Conservation (phyloP, 2,797 vertebrate genomes). For the Coccyzus lansbergi region DNA sequence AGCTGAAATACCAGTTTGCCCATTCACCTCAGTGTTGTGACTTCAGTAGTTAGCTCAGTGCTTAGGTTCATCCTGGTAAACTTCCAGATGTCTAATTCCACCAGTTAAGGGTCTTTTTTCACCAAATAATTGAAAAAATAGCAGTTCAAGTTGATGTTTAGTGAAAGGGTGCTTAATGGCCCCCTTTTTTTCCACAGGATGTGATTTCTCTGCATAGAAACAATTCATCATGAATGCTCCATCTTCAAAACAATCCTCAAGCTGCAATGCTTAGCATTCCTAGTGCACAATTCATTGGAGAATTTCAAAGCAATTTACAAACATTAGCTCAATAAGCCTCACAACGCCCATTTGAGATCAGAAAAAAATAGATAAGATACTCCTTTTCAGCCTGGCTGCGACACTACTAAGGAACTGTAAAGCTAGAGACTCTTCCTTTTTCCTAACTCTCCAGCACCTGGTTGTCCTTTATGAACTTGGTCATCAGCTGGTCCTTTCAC, state of each 20-base stretch:
- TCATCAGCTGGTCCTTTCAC: neutral
- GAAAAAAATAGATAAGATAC: neutral
- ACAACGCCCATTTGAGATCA: slow-evolving; percentile 39
- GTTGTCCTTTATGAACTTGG: neutral
- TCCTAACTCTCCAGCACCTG: neutral
- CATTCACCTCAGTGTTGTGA: neutral
- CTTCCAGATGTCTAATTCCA: slow-evolving; percentile 1
- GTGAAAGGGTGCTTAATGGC: slow-evolving; percentile 38
- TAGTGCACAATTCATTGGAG: slow-evolving; percentile 49
- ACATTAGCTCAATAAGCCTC: slow-evolving; percentile 60
- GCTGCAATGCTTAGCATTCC: slow-evolving; percentile 56
- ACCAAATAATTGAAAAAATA: slow-evolving; percentile 26
- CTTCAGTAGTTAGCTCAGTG: neutral
- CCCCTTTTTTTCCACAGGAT: slow-evolving; percentile 23
- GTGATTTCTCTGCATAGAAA: slow-evolving; percentile 41
- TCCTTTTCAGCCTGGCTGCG: neutral
- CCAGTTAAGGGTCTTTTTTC: neutral
- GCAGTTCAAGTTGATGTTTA: neutral
- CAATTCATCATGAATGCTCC: slow-evolving; percentile 47
- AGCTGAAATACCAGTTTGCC: neutral
- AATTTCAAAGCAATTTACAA: slow-evolving; percentile 63
- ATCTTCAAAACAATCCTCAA: slow-evolving; percentile 30
- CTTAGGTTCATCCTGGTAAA: neutral
- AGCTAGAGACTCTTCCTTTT: neutral
- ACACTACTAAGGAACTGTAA: neutral